Conservation (phyloP, 1,140 invertebrate species). For the Macrobrachium rosenbergii region DNA sequence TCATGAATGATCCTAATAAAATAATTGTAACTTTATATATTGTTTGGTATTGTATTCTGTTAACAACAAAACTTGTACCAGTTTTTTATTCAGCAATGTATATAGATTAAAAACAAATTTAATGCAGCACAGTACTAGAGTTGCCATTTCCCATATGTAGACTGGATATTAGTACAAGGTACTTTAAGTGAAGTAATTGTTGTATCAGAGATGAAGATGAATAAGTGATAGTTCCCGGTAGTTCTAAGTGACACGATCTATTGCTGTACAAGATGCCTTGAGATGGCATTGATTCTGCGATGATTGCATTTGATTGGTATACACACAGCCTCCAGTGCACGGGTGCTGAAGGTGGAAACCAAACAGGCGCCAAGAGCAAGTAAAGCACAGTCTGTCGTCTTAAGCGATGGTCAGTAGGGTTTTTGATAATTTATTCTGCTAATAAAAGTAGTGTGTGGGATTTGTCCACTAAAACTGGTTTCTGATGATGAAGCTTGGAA, state of each 20-base stretch:
- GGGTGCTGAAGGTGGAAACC: slow-evolving; percentile 64
- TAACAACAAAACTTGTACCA: too few relatives aligned
- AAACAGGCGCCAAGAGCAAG: slow-evolving; percentile 62
- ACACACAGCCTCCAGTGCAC: slow-evolving; percentile 49
- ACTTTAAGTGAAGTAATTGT: too few relatives aligned
- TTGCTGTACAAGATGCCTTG: neutral
- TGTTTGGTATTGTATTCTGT: too few relatives aligned
- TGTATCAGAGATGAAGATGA: too few relatives aligned
- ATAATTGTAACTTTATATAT: too few relatives aligned
- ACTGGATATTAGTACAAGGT: too few relatives aligned
- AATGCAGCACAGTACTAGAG: too few relatives aligned
- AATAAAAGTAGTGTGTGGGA: slow-evolving; percentile 51
- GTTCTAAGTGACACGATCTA: neutral
- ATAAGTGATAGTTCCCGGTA: too few relatives aligned
- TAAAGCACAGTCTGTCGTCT: slow-evolving; percentile 63
- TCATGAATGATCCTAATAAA: too few relatives aligned
- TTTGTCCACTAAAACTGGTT: slow-evolving; percentile 35
- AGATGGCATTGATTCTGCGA: neutral
- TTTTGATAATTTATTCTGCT: slow-evolving; percentile 31
- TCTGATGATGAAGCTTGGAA: slow-evolving; percentile 41
- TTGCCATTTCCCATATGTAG: too few relatives aligned
- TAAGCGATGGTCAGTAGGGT: slow-evolving; percentile 66
- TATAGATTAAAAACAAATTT: too few relatives aligned
- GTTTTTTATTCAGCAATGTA: too few relatives aligned
- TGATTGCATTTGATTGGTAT: neutral